Conservation (phyloP, 1,140 invertebrate genomes). For the Caligus rogercresseyi region DNA sequence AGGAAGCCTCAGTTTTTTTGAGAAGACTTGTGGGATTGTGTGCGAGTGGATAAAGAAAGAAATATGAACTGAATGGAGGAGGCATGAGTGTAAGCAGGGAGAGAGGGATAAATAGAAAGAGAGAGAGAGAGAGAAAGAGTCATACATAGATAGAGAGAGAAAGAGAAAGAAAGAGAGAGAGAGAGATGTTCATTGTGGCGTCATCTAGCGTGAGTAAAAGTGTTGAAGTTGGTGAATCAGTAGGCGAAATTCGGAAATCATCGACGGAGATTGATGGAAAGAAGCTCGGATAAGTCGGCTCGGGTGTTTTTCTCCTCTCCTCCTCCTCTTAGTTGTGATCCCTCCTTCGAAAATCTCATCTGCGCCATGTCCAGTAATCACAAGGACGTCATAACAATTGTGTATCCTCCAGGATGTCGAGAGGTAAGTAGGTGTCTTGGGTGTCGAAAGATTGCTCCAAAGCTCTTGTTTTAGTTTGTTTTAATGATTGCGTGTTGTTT, state of each 20-base stretch:
- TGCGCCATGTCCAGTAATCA: background rate
- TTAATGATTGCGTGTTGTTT: background rate
- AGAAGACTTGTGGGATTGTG: too few relatives aligned
- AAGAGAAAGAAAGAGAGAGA: background rate
- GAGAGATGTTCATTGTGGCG: background rate
- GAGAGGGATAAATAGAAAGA: background rate
- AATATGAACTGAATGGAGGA: too few relatives aligned
- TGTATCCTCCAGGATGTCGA: slow-evolving; percentile 67
- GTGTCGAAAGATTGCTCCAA: background rate
- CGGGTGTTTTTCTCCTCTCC: too few relatives aligned
- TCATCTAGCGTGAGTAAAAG: background rate
- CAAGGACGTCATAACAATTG: slow-evolving; percentile 34
- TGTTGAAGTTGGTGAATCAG: background rate
- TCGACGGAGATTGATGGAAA: too few relatives aligned
- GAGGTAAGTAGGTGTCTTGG: slow-evolving; percentile 32
- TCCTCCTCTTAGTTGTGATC: too few relatives aligned
- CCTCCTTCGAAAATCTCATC: too few relatives aligned
- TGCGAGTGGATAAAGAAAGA: background rate
- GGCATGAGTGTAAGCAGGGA: too few relatives aligned
- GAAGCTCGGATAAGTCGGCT: too few relatives aligned
- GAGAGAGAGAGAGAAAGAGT: background rate
- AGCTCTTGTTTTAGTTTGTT: background rate
- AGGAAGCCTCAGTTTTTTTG: too few relatives aligned
- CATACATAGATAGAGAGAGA: background rate
- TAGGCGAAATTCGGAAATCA: background rate